Conservation (phyloP, 2,797 vertebrate genomes). For the Yasuhikotakia modesta region DNA sequence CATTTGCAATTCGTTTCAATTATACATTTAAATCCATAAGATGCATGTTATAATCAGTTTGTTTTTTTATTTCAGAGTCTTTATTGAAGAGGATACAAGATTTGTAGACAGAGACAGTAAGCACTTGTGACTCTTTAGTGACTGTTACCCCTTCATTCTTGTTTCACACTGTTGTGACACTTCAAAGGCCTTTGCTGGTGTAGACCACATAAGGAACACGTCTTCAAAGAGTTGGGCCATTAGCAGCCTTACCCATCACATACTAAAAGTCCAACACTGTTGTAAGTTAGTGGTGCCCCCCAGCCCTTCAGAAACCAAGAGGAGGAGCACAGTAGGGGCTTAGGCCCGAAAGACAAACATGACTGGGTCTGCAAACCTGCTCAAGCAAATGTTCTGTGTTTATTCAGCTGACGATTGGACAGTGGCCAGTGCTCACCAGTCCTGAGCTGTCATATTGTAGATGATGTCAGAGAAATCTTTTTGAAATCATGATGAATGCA, state of each 20-base stretch:
- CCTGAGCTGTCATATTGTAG: constrained; percentile 70
- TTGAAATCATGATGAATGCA: constrained; percentile 88
- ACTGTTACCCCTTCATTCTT: no score
- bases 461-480: constrained; percentile 83
- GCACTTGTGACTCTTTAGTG: constrained; percentile 32
- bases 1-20: background rate
- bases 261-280: constrained; percentile 49
- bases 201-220: constrained; percentile 48
- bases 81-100: background rate
- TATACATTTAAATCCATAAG: background rate
- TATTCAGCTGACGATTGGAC: constrained; percentile 88
- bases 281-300: constrained; percentile 54
- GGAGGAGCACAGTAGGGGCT: constrained; percentile 43
- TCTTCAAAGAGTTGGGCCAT: constrained; percentile 44
- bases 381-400: constrained; percentile 82
- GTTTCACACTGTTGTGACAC: constrained; percentile 1
- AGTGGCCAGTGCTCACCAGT: constrained; percentile 82
- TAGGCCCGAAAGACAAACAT: constrained; percentile 72
- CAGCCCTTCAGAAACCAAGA: constrained; percentile 58
- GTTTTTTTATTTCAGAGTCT: background rate
- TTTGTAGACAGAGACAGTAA: constrained; percentile 34
- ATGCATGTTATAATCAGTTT: background rate
- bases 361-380: constrained; percentile 77
- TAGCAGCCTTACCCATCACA: constrained; percentile 30
- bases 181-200: constrained; percentile 51